Base-by-base conservation (phyloP, 1,140 invertebrate species). In the Diplogasteroides magnus region DNA sequence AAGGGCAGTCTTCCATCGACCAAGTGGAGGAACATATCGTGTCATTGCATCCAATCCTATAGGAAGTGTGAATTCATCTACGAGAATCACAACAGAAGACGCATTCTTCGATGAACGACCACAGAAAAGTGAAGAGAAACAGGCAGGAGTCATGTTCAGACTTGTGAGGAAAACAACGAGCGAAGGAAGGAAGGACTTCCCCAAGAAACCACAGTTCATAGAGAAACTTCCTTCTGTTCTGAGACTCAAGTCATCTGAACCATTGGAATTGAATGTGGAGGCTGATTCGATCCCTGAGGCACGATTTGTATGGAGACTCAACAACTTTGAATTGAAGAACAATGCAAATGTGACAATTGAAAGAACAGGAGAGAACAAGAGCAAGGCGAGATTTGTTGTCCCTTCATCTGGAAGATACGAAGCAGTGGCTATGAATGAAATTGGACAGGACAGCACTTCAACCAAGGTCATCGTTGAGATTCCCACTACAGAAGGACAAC, bases 301-400 rank as follows among this genome's bases (percentile, higher is more conserved):
- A 13, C 55, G 67, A 23, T 81, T 80, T 37, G 56, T 68, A 48
- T 80, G 78, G 78, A 48, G 68, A 31, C 58, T 76, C 25, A 80
- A 80, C 62, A 81, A 80, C 57, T 80, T 80, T 59, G 78, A 80
- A 68, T 55, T 81, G 19, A 76, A 78, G 57, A 23, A 19, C 1
- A 75, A 71, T 48, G 68, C 77, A 63, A 68, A 73, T 23, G 64
- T 79, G 13, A 63, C 69, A 31, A 82, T 82, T 32, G 61, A 73
- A 48, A 71, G 60, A 28, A 48, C 64, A 15, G 71, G 56, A 15
- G 66, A 71, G 15, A 80, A 82, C 31, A 23, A 55, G 19, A 76
- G 77, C 15, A 61, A 69, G 64, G 61, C 75, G 28, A 57, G 29
- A 27, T 71, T 80, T 55, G 31, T 48, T 31, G 63, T 72, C 28